Evolutionary conservation across 2,888 invertebrate genomes (phyloP).

Genomic region (Hyalella azteca): DNA sequence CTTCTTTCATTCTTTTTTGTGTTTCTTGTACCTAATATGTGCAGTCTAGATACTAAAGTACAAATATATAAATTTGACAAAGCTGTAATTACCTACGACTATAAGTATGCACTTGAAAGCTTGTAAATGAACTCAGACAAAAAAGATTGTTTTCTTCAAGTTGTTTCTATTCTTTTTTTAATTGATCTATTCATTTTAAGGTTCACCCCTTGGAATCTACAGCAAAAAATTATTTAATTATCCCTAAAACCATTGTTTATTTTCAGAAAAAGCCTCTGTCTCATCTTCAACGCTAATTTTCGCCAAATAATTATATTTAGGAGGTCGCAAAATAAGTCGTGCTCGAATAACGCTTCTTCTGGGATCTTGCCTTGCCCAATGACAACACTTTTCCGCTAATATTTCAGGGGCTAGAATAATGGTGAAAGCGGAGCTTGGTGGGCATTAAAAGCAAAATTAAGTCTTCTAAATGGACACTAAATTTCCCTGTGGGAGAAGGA

Average conservation of each 20-base stretch:
- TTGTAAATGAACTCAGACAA: too few species aligned
- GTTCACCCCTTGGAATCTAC: too few species aligned
- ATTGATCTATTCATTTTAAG: too few species aligned
- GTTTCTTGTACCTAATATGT: too few species aligned
- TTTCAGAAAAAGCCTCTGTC: neutral
- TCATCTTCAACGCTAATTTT: neutral
- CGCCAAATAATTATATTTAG: neutral
- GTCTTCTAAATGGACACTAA: slow-evolving; percentile 20
- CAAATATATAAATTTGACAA: too few species aligned
- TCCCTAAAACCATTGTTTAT: neutral
- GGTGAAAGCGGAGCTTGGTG: slow-evolving; percentile 13
- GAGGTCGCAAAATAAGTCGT: neutral
- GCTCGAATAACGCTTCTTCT: neutral
- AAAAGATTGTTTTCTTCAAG: too few species aligned
- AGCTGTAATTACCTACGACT: too few species aligned
- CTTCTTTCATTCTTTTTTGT: too few species aligned
- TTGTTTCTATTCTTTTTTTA: too few species aligned
- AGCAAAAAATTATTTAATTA: too few species aligned
- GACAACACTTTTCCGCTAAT: slow-evolving; percentile 1
- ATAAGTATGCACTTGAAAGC: too few species aligned
- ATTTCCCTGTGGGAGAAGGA: slow-evolving; percentile 4
- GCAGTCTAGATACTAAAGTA: too few species aligned
- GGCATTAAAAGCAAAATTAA: slow-evolving; percentile 27
- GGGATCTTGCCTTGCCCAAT: neutral
- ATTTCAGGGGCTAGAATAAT: slow-evolving; percentile 9